Evolutionary conservation across 53 echinoderm and acorn worm species (phyloP).

Genomic region (Paracentrotus lividus): DNA sequence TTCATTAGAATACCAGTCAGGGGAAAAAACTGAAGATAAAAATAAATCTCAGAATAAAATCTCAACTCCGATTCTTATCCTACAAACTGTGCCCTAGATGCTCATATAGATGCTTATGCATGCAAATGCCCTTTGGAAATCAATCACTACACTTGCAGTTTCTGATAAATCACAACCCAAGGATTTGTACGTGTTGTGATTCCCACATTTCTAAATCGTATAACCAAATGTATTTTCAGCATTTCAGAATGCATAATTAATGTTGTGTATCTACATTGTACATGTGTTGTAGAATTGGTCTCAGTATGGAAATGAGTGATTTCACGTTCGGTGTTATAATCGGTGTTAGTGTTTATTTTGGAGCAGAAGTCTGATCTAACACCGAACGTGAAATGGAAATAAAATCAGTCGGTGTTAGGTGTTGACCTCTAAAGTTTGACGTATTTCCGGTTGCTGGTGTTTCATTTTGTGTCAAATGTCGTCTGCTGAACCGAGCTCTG

Average conservation of each 20-base stretch:
- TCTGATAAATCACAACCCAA: not conserved
- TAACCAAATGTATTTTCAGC: not conserved
- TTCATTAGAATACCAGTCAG: not conserved
- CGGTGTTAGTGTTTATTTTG: too few species aligned
- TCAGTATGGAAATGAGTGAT: too few species aligned
- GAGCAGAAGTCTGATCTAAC: too few species aligned
- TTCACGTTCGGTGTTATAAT: too few species aligned
- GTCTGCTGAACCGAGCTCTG: too few species aligned
- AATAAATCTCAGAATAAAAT: not conserved
- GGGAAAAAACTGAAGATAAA: not conserved
- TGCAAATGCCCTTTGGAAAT: not conserved
- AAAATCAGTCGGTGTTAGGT: too few species aligned
- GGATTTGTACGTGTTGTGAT: not conserved
- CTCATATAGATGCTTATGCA: not conserved
- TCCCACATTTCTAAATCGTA: not conserved
- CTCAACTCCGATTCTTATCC: not conserved
- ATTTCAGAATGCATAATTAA: not conserved
- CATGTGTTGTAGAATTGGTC: too few species aligned
- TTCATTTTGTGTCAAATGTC: too few species aligned
- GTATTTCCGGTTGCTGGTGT: too few species aligned
- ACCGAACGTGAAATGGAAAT: too few species aligned
- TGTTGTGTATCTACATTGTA: too few species aligned
- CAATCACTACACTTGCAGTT: not conserved
- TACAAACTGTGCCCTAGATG: not conserved
- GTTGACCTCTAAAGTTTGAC: too few species aligned